A percentile compares a stretch with the other conserved stretches of the same genome.
Evolutionary conservation across 1,140 invertebrate genomes (phyloP).

Genomic region (Bombus breviceps): DNA sequence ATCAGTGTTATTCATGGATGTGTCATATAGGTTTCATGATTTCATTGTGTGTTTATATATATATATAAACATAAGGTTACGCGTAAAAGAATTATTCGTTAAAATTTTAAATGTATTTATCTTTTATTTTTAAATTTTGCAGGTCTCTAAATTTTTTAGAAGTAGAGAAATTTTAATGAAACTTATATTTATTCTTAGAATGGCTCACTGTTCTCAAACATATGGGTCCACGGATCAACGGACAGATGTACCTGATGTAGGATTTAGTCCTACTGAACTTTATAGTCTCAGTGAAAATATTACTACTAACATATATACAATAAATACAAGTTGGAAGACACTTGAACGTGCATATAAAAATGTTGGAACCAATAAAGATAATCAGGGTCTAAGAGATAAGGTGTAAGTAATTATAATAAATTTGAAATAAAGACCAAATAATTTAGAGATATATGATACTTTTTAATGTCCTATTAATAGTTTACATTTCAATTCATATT

Average conservation of each 20-base stretch:
- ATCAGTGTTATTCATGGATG: not conserved
- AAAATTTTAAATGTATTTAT: not conserved
- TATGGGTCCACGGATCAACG: conserved; percentile 82
- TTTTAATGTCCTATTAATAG: not conserved
- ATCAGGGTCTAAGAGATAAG: conserved; percentile 85
- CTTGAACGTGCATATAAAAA: conserved; percentile 89
- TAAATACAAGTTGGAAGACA: conserved; percentile 87
- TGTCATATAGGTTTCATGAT: not conserved
- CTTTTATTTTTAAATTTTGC: not conserved
- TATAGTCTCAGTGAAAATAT: conserved; percentile 90
- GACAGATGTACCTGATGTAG: conserved; percentile 85
- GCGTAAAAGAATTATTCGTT: not conserved
- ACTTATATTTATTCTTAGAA: conserved; percentile 66
- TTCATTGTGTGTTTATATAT: not conserved
- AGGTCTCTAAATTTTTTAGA: not conserved
- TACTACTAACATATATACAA: conserved; percentile 90
- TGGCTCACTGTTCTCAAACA: conserved; percentile 80
- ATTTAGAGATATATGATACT: not conserved
- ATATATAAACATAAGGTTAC: not conserved
- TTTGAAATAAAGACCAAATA: not conserved
- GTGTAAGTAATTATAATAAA: conserved; percentile 82
- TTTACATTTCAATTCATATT: not conserved
- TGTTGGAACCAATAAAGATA: conserved; percentile 90
- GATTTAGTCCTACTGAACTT: conserved; percentile 88
- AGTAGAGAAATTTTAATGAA: not conserved